phyloP scores from a whole-genome alignment of 2,888 invertebrate genomes.

The Steinernema carpocapsae region DNA sequence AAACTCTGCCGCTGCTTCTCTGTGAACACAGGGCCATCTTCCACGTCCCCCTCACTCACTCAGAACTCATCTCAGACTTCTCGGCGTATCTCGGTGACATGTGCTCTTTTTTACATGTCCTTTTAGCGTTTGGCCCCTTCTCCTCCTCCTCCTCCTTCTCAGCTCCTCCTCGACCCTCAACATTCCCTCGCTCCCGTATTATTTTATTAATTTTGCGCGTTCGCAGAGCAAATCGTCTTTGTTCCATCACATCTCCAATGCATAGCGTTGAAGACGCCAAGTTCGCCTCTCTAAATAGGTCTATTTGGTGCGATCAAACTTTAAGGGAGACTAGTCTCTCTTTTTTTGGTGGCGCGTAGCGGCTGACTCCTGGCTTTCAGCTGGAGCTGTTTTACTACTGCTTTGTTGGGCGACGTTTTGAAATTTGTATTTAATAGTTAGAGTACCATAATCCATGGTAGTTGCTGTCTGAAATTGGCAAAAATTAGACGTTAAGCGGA shows the following conservation, averaged over 20 bases:
- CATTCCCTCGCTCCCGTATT: conserved; percentile 17
- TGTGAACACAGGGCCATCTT: background rate
- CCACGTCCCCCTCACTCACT: background rate
- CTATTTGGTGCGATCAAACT: conserved; percentile 22
- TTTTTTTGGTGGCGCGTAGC: too few relatives aligned
- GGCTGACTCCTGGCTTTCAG: too few relatives aligned
- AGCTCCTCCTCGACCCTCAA: conserved; percentile 5
- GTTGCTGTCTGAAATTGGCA: too few relatives aligned
- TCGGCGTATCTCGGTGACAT: conserved; percentile 19
- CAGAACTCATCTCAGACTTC: background rate
- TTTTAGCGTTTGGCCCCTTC: background rate
- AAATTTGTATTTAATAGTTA: too few relatives aligned
- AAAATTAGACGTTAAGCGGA: too few relatives aligned
- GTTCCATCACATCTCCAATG: conserved; percentile 30
- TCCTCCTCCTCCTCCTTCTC: background rate
- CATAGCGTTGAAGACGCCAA: conserved; percentile 23
- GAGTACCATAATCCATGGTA: too few relatives aligned
- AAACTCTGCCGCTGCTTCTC: background rate
- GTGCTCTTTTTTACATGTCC: conserved; percentile 19
- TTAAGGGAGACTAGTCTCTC: too few relatives aligned
- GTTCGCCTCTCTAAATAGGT: conserved; percentile 20
- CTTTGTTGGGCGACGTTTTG: too few relatives aligned
- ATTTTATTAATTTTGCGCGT: conserved; percentile 33
- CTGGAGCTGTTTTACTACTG: too few relatives aligned
- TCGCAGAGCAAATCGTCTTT: conserved; percentile 25